Percentiles rank a stretch among this genome's conserved stretches.
Evolutionary conservation across 1,140 invertebrate species (phyloP).

Genomic region (Ceratitis capitata): DNA sequence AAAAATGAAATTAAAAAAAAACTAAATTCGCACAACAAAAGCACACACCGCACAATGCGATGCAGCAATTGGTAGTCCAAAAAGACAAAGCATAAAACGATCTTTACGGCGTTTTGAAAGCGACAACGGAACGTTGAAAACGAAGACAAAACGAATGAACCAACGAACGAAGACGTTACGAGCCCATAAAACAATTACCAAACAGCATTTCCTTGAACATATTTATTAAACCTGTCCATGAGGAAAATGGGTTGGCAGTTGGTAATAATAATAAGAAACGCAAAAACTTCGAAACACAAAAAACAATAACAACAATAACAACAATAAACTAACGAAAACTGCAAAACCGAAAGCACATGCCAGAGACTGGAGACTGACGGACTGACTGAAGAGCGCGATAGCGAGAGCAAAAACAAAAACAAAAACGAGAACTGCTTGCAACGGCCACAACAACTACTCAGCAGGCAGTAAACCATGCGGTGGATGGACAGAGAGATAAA

Average conservation of each 20-base stretch:
- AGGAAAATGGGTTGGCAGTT: constrained; percentile 41
- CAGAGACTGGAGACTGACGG: neutral
- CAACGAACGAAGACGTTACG: constrained; percentile 34
- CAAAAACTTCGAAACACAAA: too few species aligned
- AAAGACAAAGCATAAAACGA: constrained; percentile 20
- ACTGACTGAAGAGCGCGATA: too few species aligned
- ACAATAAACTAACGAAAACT: constrained; percentile 42
- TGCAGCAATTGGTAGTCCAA: neutral
- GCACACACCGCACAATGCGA: neutral
- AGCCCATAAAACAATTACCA: constrained; percentile 59
- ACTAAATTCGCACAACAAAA: neutral
- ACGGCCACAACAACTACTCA: neutral
- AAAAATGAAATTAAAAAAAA: neutral
- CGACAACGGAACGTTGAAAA: too few species aligned
- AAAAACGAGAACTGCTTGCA: neutral
- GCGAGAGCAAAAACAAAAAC: neutral
- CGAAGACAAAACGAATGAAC: too few species aligned
- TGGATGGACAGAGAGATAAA: neutral
- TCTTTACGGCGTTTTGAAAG: constrained; percentile 35
- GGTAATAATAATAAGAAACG: constrained; percentile 2
- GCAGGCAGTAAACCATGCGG: neutral
- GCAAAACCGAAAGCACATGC: neutral
- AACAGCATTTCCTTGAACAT: constrained; percentile 65
- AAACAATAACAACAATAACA: constrained; percentile 44
- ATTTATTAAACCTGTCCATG: constrained; percentile 63